Conservation (phyloP, 2,113 vertebrate genomes). For the Esox niger region DNA sequence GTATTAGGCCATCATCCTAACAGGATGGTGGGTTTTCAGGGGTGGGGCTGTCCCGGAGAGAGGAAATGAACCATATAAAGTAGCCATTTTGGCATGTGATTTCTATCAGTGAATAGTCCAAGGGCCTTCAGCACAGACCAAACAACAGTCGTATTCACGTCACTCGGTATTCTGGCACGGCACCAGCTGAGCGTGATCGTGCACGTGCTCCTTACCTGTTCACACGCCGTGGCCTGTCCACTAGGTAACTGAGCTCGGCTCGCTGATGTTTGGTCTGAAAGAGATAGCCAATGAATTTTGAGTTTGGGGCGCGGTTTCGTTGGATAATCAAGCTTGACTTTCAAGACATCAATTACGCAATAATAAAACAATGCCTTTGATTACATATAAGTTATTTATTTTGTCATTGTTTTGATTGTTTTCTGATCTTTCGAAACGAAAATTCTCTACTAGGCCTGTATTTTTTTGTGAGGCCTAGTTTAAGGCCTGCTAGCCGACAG, state of each 20-base stretch:
- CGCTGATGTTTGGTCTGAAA: conserved; percentile 96
- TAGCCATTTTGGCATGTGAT: neutral
- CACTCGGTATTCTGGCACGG: neutral
- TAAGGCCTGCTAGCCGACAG: neutral
- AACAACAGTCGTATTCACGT: neutral
- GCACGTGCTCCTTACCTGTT: conserved; percentile 84
- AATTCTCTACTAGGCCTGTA: neutral
- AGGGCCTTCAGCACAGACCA: neutral
- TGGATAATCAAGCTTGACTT: neutral
- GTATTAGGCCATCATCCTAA: neutral
- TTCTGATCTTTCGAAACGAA: neutral
- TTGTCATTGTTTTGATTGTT: neutral
- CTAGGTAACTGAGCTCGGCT: conserved; percentile 96
- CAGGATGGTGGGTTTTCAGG: neutral
- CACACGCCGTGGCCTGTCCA: conserved; percentile 93
- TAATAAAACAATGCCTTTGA: neutral
- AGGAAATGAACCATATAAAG: neutral
- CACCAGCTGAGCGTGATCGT: neutral
- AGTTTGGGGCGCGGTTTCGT: neutral
- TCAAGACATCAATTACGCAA: neutral
- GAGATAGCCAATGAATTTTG: conserved; percentile 33
- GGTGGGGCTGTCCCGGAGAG: neutral
- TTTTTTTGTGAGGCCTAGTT: neutral
- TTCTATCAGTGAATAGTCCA: neutral
- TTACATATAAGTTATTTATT: neutral